These are phyloP conservation scores for Rhagoletis zephyria DNA, from an alignment of 1,140 invertebrate genomes.

Conservation along the genomic window DNA sequence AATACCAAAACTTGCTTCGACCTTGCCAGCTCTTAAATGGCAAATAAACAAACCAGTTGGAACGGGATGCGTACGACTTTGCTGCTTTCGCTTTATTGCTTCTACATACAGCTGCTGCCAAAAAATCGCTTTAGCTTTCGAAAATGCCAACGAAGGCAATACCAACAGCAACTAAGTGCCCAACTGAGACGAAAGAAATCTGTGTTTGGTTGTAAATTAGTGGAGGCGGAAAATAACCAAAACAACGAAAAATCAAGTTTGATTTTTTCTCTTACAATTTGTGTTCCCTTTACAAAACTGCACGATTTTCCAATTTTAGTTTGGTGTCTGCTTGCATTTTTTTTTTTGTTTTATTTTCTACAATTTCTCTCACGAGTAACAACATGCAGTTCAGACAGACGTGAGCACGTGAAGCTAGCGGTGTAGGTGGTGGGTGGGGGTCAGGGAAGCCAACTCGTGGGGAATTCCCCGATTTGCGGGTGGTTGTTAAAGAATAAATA, in stretches of 20 bases:
- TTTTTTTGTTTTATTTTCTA: no score
- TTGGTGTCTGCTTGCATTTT: background rate
- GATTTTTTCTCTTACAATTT: background rate
- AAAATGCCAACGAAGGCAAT: constrained; percentile 26
- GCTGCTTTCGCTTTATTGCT: background rate
- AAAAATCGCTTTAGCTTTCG: background rate
- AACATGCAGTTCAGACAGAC: no score
- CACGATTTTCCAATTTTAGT: background rate
- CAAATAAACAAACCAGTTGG: constrained; percentile 12
- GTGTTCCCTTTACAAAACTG: background rate
- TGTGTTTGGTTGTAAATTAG: background rate
- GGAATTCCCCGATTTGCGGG: no score
- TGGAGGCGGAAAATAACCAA: background rate
- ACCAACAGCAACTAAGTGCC: background rate
- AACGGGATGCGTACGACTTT: background rate
- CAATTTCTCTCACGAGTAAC: no score
- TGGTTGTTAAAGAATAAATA: no score
- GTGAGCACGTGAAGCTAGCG: no score
- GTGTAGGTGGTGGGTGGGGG: no score
- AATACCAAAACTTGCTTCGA: background rate
- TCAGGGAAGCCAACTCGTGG: no score
- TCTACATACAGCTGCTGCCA: background rate
- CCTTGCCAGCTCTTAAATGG: background rate
- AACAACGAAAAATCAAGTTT: background rate
- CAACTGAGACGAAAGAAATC: background rate